A percentile compares a stretch with the other conserved stretches of the same genome.
phyloP scores from a whole-genome alignment of 2,888 invertebrate species.

The Apocheima hispidaria region DNA sequence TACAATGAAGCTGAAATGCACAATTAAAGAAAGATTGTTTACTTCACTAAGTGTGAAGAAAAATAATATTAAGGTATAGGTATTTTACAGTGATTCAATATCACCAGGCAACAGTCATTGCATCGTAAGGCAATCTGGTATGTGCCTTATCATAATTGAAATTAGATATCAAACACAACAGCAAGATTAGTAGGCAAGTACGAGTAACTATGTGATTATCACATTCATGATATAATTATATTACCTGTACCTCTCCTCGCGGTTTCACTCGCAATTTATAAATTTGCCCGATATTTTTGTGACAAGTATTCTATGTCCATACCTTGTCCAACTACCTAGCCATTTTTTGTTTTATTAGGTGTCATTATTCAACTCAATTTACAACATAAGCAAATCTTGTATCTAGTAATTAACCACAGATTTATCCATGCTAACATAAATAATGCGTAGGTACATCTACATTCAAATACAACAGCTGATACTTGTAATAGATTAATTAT shows the following conservation, averaged over 20 bases:
- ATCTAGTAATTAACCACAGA: too few species aligned
- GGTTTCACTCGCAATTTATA: background rate
- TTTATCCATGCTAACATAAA: too few species aligned
- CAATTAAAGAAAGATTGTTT: too few species aligned
- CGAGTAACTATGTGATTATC: conserved; percentile 16
- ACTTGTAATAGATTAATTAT: too few species aligned
- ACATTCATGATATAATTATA: background rate
- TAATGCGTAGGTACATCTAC: too few species aligned
- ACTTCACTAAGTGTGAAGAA: background rate
- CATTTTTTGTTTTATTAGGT: too few species aligned
- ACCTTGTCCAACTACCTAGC: too few species aligned
- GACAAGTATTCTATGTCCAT: background rate
- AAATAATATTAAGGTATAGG: background rate
- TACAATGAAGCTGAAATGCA: too few species aligned
- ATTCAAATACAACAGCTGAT: too few species aligned
- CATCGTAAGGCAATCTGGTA: conserved; percentile 27
- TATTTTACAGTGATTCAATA: conserved; percentile 5
- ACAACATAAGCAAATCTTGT: too few species aligned
- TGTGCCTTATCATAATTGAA: conserved; percentile 33
- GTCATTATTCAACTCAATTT: too few species aligned
- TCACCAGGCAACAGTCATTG: conserved; percentile 24
- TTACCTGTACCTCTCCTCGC: background rate
- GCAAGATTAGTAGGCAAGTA: conserved; percentile 16
- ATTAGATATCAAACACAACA: conserved; percentile 16
- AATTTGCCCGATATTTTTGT: too few species aligned